Evolutionary conservation across 2,888 invertebrate genomes (phyloP), one percentile per base, ranked within the genome.

Genomic region (Opisthograptis luteolata): DNA sequence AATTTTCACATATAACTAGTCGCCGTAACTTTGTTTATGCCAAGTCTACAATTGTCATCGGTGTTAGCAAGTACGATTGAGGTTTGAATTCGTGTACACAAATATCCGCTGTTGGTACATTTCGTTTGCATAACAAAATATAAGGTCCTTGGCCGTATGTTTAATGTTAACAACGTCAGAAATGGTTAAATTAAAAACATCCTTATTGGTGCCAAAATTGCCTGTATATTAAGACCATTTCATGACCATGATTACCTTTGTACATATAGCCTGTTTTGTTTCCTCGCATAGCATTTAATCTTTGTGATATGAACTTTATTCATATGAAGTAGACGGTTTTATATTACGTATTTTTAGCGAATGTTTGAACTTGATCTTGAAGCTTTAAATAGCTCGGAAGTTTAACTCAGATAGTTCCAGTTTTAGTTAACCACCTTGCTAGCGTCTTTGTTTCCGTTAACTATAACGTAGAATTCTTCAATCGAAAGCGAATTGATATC

Each of bases 51-150:
- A 37, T 30, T 35, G 37, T 25, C 43, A 34, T 25, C 24, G 9
- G 8, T 46, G 20, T 32, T 45, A 36, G 32, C 47, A 48, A 46
- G 31, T 40, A 47, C 37, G 20, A 25, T 36, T 19, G 32, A 48
- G 45, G 24, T 31, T 35, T 27, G 10, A 54, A 58, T 51, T 47
- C 49, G 20, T 49, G 34, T 47, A 27, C 50, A 22, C 46, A 62
- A 59, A 57, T 53, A 55, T 62, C 61, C 61, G 55, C 24, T 49
- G 44, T 57, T 44, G 35, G 44, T 34, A 35, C 34, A 34, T 48
- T 35, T 42, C 10, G 54, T 58, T 56, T 56, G 42, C 31, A 35
- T 30, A 49, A 27, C 47, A 31, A 31, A 28, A 31, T 27, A 22
- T 24, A 37, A 30, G 13, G 14, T 24, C 20, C 42, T 37, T 22